These are phyloP conservation scores for Agrochola macilenta DNA, from an alignment of 2,888 invertebrate genomes.

Conservation along the genomic window DNA sequence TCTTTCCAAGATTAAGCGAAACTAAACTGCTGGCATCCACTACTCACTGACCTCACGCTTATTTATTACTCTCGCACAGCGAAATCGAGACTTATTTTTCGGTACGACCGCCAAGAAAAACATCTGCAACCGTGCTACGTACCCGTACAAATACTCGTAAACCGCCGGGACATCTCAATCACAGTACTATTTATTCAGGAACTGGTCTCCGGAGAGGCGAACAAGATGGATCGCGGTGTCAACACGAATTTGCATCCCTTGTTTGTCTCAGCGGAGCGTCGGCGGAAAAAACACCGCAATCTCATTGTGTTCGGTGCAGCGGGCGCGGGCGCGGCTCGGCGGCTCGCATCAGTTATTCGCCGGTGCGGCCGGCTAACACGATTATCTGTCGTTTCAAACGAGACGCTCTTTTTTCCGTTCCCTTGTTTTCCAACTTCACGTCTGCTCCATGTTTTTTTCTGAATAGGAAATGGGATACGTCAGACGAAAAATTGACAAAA, in stretches of 20 bases:
- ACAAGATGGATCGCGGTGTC: slow-evolving; percentile 90
- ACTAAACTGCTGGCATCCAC: slow-evolving; percentile 83
- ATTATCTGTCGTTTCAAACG: slow-evolving; percentile 89
- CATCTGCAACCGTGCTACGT: slow-evolving; percentile 79
- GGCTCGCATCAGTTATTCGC: slow-evolving; percentile 87
- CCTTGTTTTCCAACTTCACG: slow-evolving; percentile 90
- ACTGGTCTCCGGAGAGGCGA: slow-evolving; percentile 88
- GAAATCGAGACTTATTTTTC: slow-evolving; percentile 75
- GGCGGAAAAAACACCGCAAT: slow-evolving; percentile 89
- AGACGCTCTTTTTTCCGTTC: slow-evolving; percentile 88
- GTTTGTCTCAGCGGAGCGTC: slow-evolving; percentile 88
- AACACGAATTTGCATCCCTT: slow-evolving; percentile 91
- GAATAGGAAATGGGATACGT: slow-evolving; percentile 90
- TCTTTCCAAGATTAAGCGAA: slow-evolving; percentile 87
- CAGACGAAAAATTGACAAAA: slow-evolving; percentile 90
- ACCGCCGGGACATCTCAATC: slow-evolving; percentile 85
- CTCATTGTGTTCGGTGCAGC: slow-evolving; percentile 88
- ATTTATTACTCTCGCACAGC: slow-evolving; percentile 75
- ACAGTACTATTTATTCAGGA: slow-evolving; percentile 87
- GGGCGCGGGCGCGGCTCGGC: slow-evolving; percentile 74
- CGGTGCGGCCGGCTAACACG: slow-evolving; percentile 88
- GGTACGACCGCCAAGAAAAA: slow-evolving; percentile 75
- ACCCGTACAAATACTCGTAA: slow-evolving; percentile 83
- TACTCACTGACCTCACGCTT: slow-evolving; percentile 79
- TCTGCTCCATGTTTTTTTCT: slow-evolving; percentile 88